Evolutionary conservation across 2,888 invertebrate genomes (phyloP), one percentile per base, ranked within the genome.

Genomic region (Blera fallax): DNA sequence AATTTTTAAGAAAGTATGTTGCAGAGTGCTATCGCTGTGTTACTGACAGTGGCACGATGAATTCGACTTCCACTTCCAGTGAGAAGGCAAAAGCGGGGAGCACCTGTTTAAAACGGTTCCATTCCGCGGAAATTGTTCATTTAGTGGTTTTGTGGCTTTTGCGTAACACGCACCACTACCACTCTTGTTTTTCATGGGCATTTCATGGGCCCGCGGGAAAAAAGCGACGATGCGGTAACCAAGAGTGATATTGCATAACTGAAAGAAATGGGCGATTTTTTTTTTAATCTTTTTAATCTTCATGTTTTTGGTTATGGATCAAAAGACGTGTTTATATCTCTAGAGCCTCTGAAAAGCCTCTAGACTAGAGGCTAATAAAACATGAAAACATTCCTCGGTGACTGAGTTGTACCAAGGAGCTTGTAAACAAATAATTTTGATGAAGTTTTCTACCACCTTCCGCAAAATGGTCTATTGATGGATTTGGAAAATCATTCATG

Each of bases 41-140:
- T n/a, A 1, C n/a, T 32, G 29, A 29, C 24, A 67, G 67, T 11
- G 37, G 37, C 27, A 21, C 34, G 34, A 65, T 65, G 21, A 65
- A 40, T 48, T 52, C 16, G 40, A 43, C 43, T 56, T 45, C 11
- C 32, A 45, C 14, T 70, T 54, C 8, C 40, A 27, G 34, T n/a
- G 24, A 21, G 40, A 43, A 10, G 43, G 6, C 34, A 24, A 32
- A 34, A 8, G 14, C 21, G 45, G 11, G 8, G 10, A 16, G 11
- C 54, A 58, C 70, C 70, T 70, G 70, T 45, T 27, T 62, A 29
- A 40, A 50, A 52, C 11, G 16, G 8, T 24, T 62, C 37, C 43
- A 29, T 37, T 73, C 50, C n/a, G 24, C 54, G 62, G 62, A 73
- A 73, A 56, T 62, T 52, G 60, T 62, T 73, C 27, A 52, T 40